Conservation (phyloP, 1,140 invertebrate species). For the Cydia splendana region DNA sequence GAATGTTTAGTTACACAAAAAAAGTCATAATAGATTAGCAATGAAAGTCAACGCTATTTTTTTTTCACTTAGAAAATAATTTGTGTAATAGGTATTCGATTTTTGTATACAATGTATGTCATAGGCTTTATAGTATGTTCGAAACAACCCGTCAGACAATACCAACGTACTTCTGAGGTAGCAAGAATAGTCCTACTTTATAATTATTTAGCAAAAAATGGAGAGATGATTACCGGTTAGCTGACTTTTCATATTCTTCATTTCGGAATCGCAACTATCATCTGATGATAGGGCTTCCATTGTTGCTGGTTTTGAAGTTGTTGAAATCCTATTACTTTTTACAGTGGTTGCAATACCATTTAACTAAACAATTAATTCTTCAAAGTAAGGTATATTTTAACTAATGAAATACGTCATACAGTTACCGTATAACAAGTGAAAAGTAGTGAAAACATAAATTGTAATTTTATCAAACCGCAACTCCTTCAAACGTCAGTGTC, state of each 20-base stretch:
- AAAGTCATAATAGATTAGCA: too few relatives aligned
- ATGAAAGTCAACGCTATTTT: too few relatives aligned
- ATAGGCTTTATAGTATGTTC: not conserved
- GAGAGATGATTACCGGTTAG: conserved; percentile 49
- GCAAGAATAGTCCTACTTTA: not conserved
- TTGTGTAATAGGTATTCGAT: too few relatives aligned
- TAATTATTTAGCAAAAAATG: not conserved
- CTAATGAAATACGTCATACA: not conserved
- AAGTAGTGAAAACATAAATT: not conserved
- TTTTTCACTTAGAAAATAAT: too few relatives aligned
- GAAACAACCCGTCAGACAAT: too few relatives aligned
- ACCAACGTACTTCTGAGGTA: too few relatives aligned
- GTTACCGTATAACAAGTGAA: not conserved
- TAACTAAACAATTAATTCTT: not conserved
- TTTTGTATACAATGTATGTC: too few relatives aligned
- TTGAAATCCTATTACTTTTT: not conserved
- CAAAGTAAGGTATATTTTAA: not conserved
- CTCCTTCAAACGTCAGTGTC: too few relatives aligned
- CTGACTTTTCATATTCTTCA: conserved; percentile 58
- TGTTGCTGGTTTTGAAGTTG: conserved; percentile 15
- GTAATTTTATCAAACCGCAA: too few relatives aligned
- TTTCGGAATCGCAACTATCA: conserved; percentile 61
- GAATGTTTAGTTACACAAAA: too few relatives aligned
- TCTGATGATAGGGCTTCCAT: conserved; percentile 58
- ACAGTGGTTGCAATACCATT: not conserved